Base-by-base conservation (phyloP, 2,797 vertebrate species). In the Poecilia gillii region DNA sequence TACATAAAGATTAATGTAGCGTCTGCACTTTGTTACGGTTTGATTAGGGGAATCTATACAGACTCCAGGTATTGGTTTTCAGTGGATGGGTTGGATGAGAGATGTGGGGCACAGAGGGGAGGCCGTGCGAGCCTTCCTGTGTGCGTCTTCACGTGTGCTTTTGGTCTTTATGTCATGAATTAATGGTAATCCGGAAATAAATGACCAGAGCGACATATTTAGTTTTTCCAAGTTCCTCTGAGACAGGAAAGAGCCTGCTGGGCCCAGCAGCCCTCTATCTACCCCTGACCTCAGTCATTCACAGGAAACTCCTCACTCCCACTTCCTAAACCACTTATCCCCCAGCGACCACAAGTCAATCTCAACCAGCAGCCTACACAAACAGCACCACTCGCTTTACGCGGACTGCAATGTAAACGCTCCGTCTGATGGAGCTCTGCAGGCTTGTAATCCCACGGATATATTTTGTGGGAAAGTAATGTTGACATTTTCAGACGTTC, bases 1-100 rank as follows among this genome's bases (percentile, higher is more conserved):
- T 90, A 91, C 89, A 88, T 86, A 85, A 92, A 91, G 92, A 93
- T 90, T 82, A 92, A 93, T 93, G 89, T 83, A 90, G 85, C 88
- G 84, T 89, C 85, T 88, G 86, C 91, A 87, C 85, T 92, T 92
- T 93, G 89, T 92, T 88, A 87, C 85, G 80, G 85, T 93, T 91
- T 93, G 90, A 93, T 90, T 80, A 92, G 86, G 81, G 73, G 86
- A 86, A 92, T 92, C 83, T 87, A 81, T 89, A 85, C 78, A 55
- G 85, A 89, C 83, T 78, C 79, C 33, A 79, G 53, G 83, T 85
- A 88, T 86, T 43, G 55, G 81, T 83, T 91, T 89, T 89, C 68
- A 49, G 68, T 72, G 72, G 75, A 41, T 25, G 73, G 64, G 72
- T 51, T 51, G 20, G 73, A 7, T 87, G 76, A 88, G 71, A 86